Conservation (phyloP, 2,888 invertebrate species). For the Sinodicranocentrus sp. region DNA sequence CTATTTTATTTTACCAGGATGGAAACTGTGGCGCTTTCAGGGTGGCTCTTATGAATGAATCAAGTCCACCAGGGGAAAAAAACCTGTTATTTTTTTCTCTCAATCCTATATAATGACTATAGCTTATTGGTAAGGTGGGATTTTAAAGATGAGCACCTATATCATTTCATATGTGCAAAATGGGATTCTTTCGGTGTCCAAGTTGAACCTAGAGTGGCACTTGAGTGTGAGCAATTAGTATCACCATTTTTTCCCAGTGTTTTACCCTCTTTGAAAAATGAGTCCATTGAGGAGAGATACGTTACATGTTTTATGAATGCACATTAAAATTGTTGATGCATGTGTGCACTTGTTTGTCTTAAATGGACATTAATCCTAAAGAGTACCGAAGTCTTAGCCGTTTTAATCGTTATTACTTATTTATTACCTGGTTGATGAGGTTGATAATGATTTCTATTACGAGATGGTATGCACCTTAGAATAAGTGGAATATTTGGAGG, state of each 20-base stretch:
- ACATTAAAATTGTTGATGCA: too few relatives aligned
- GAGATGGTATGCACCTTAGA: not conserved
- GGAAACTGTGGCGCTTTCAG: not conserved
- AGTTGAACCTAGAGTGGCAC: slow-evolving; percentile 25
- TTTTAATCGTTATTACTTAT: slow-evolving; percentile 27
- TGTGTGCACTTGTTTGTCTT: slow-evolving; percentile 4
- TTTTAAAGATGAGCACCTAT: not conserved
- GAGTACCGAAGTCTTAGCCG: not conserved
- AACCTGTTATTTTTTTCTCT: too few relatives aligned
- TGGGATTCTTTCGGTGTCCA: slow-evolving; percentile 13
- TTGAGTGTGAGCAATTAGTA: slow-evolving; percentile 43
- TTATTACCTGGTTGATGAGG: slow-evolving; percentile 27
- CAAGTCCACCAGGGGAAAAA: not conserved
- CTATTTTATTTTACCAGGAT: slow-evolving; percentile 16
- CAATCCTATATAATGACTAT: too few relatives aligned
- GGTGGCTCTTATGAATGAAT: not conserved
- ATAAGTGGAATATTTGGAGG: too few relatives aligned
- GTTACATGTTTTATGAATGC: too few relatives aligned
- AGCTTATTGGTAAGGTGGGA: too few relatives aligned
- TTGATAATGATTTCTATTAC: slow-evolving; percentile 7
- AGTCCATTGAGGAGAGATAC: too few relatives aligned
- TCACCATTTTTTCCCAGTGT: slow-evolving; percentile 5
- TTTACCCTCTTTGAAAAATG: too few relatives aligned
- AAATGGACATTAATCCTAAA: slow-evolving; percentile 9
- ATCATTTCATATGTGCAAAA: too few relatives aligned